Conservation (phyloP, 2,888 invertebrate species). For the Stenodema calcarata region DNA sequence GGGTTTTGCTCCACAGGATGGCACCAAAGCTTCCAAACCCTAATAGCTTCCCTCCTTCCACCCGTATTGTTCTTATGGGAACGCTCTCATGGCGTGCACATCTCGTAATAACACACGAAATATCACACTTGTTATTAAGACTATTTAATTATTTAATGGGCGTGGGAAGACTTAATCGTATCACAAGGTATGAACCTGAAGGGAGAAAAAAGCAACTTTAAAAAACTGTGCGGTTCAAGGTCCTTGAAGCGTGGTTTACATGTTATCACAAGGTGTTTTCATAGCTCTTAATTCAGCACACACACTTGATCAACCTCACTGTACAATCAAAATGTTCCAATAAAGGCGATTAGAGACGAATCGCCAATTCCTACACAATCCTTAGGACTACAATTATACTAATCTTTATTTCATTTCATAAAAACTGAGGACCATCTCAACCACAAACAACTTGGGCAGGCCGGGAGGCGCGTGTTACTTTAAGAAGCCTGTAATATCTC, state of each 20-base stretch:
- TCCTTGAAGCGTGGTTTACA: background rate
- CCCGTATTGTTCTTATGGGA: slow-evolving; percentile 43
- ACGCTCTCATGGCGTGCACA: slow-evolving; percentile 42
- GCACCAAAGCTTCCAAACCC: background rate
- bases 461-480: no score
- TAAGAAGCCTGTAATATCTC: background rate
- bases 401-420: no score
- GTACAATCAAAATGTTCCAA: no score
- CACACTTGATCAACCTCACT: no score
- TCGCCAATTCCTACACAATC: no score
- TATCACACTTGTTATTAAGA: slow-evolving; percentile 45
- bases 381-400: no score
- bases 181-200: background rate
- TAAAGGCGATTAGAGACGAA: no score
- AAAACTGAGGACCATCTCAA: no score
- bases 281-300: no score
- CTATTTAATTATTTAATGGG: slow-evolving; percentile 46
- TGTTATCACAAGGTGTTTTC: no score
- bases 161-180: slow-evolving; percentile 11
- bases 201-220: background rate
- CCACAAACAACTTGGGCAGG: no score
- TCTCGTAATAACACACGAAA: slow-evolving; percentile 40
- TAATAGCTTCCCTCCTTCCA: slow-evolving; percentile 20
- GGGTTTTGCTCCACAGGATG: background rate
- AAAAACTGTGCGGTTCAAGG: slow-evolving; percentile 9